A percentile compares a stretch with the other conserved stretches of the same genome.
phyloP scores from a whole-genome alignment of 2,113 vertebrate genomes.

The Poecilia latipinna region DNA sequence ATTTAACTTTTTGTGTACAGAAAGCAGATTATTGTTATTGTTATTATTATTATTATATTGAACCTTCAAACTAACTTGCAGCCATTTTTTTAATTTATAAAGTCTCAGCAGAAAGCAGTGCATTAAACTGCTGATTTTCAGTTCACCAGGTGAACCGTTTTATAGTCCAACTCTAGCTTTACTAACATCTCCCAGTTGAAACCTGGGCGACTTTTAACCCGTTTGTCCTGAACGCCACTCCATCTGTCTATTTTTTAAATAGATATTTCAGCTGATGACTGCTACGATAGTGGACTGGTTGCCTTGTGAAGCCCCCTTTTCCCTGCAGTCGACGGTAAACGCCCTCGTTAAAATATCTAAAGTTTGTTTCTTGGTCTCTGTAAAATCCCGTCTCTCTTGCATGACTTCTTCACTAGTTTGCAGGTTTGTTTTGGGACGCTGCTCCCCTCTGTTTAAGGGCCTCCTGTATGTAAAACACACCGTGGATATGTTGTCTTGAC shows the following conservation, averaged over 20 bases:
- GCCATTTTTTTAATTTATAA: constrained; percentile 8
- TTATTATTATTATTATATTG: constrained; percentile 39
- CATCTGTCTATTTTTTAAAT: neutral
- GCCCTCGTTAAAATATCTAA: constrained; percentile 27
- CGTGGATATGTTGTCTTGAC: constrained; percentile 47
- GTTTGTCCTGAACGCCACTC: constrained; percentile 26
- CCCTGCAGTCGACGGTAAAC: constrained; percentile 29
- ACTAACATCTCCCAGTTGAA: constrained; percentile 30
- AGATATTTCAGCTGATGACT: constrained; percentile 36
- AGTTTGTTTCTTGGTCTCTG: constrained; percentile 37
- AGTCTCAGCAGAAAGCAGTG: constrained; percentile 26
- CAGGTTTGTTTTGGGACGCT: constrained; percentile 28
- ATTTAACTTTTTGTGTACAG: constrained; percentile 51
- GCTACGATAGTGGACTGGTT: constrained; percentile 49
- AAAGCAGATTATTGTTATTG: constrained; percentile 50
- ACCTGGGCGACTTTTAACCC: constrained; percentile 35
- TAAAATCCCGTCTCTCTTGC: constrained; percentile 33
- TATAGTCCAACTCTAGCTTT: constrained; percentile 31
- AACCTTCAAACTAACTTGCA: constrained; percentile 48
- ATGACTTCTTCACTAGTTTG: constrained; percentile 57
- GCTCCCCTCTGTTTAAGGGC: constrained; percentile 30
- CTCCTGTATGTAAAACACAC: constrained; percentile 51
- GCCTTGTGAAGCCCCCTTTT: constrained; percentile 45
- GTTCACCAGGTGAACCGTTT: constrained; percentile 1
- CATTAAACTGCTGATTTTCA: constrained; percentile 21